Evolutionary conservation across 2,797 vertebrate species (phyloP).

Genomic region (Columba guinea): DNA sequence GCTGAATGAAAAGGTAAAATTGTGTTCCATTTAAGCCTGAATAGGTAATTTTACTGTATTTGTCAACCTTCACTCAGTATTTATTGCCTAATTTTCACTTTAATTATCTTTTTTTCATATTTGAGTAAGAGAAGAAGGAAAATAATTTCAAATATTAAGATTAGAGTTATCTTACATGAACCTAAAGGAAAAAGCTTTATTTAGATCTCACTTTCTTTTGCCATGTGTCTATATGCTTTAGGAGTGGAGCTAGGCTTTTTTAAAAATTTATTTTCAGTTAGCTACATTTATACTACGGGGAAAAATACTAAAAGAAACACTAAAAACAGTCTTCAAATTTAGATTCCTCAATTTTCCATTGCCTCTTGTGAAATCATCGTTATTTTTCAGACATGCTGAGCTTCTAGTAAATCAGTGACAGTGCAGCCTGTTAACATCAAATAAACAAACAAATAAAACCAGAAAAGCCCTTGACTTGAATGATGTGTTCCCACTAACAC

Average conservation of each 20-base stretch:
- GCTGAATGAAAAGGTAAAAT: neutral
- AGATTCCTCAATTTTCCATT: neutral
- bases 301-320: neutral
- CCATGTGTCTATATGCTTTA: neutral
- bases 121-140: neutral
- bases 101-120: neutral
- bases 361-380: neutral
- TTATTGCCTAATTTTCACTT: neutral
- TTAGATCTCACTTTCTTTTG: neutral
- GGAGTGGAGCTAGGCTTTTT: neutral
- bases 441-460: too few relatives aligned
- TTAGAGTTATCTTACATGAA: neutral
- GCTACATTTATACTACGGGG: neutral
- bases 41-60: neutral
- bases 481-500: neutral
- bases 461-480: neutral
- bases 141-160: neutral
- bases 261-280: neutral
- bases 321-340: neutral
- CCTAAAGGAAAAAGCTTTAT: neutral
- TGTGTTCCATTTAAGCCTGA: neutral
- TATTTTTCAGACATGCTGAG: neutral
- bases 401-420: neutral
- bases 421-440: neutral
- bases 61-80: neutral